Conservation (phyloP, 2,888 invertebrate species). For the Zhengitettix transpicula region DNA sequence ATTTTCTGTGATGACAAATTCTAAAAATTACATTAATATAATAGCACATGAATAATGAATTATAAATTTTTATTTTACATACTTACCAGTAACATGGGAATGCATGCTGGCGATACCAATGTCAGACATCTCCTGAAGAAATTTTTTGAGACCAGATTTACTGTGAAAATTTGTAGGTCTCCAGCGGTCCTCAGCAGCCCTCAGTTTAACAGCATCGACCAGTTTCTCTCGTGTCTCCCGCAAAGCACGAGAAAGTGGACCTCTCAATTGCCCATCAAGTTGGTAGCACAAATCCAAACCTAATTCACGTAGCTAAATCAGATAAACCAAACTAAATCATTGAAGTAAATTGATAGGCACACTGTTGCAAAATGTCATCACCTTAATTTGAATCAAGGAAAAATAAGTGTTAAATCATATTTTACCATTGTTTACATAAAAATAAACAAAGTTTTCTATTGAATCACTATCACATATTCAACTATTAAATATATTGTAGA, state of each 20-base stretch:
- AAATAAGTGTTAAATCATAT: not conserved
- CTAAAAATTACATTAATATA: too few relatives aligned
- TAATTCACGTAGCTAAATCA: constrained; percentile 29
- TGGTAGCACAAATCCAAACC: constrained; percentile 88
- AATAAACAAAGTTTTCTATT: too few relatives aligned
- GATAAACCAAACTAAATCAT: not conserved
- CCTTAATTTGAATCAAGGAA: constrained; percentile 18
- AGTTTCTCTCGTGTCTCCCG: constrained; percentile 65
- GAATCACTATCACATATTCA: too few relatives aligned
- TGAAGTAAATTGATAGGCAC: not conserved
- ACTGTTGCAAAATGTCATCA: constrained; percentile 5
- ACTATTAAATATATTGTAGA: too few relatives aligned
- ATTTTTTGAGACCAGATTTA: constrained; percentile 48
- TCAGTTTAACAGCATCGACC: constrained; percentile 62
- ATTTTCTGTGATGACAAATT: too few relatives aligned
- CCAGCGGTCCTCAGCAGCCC: constrained; percentile 71
- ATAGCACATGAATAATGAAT: too few relatives aligned
- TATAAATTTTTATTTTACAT: not conserved
- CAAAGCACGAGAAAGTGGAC: constrained; percentile 57
- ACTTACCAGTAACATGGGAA: constrained; percentile 38
- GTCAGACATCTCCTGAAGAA: constrained; percentile 50
- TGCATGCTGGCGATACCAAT: constrained; percentile 47
- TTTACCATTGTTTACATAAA: too few relatives aligned
- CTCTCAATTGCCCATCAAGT: constrained; percentile 67
- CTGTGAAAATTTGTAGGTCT: constrained; percentile 64